Evolutionary conservation across 2,888 invertebrate species (phyloP).

Genomic region (Cephus runcator): DNA sequence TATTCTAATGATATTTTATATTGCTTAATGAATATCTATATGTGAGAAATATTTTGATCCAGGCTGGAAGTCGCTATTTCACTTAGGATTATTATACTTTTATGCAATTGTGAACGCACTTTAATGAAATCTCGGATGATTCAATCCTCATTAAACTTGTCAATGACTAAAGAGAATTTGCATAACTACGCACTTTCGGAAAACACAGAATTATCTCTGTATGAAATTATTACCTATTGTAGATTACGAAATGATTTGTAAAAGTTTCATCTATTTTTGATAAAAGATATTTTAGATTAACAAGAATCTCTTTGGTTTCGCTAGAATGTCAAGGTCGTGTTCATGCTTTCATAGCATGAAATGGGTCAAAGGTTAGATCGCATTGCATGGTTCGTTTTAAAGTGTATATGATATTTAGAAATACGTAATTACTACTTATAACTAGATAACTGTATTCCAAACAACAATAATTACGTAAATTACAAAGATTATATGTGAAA

Average conservation of each 20-base stretch:
- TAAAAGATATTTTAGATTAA: neutral
- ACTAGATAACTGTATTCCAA: neutral
- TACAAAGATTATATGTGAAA: neutral
- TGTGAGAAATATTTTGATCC: neutral
- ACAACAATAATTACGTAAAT: neutral
- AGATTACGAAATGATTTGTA: neutral
- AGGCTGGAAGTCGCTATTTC: neutral
- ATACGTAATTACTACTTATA: neutral
- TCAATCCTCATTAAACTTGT: neutral
- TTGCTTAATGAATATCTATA: neutral
- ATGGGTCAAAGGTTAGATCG: neutral
- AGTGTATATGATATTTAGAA: neutral
- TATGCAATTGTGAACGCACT: neutral
- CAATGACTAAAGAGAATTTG: neutral
- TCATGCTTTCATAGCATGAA: neutral
- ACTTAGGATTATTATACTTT: neutral
- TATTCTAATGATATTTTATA: neutral
- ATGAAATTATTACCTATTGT: neutral
- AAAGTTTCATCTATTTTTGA: neutral
- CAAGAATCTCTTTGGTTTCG: neutral
- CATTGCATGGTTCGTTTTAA: neutral
- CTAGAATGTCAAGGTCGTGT: neutral
- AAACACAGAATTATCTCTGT: neutral
- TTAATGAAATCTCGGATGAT: neutral
- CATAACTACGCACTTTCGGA: neutral